These are phyloP conservation scores for Cotesia vestalis DNA, from an alignment of 1,140 invertebrate genomes.

Conservation along the genomic window DNA sequence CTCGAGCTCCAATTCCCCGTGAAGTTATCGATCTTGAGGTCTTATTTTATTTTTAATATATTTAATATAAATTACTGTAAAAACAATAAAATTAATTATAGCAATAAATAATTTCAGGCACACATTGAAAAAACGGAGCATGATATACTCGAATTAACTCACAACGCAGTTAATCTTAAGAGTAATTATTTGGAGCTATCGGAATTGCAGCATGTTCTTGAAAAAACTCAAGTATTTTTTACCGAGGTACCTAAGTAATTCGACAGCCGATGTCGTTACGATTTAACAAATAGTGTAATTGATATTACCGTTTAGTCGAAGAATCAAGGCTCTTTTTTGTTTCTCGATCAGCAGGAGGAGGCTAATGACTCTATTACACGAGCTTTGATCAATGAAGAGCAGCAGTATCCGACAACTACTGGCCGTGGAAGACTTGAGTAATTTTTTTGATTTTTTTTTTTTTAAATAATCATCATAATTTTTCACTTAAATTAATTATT, in stretches of 20 bases:
- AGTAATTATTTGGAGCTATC: conserved; percentile 93
- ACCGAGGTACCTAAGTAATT: conserved; percentile 74
- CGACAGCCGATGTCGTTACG: conserved; percentile 46
- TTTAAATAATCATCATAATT: not conserved
- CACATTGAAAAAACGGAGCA: conserved; percentile 93
- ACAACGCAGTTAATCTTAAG: conserved; percentile 92
- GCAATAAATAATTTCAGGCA: conserved; percentile 69
- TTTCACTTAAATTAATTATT: not conserved
- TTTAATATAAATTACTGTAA: not conserved
- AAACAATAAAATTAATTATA: conserved; percentile 4
- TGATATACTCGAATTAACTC: conserved; percentile 91
- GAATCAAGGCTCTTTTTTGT: conserved; percentile 61
- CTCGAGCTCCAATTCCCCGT: conserved; percentile 91
- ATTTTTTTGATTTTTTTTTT: conserved; percentile 43
- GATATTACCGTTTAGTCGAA: conserved; percentile 61
- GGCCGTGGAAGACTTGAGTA: conserved; percentile 64
- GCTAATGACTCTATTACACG: conserved; percentile 71
- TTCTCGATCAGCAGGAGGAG: conserved; percentile 70
- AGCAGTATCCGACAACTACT: conserved; percentile 46
- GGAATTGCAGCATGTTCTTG: conserved; percentile 91
- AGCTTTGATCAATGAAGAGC: conserved; percentile 66
- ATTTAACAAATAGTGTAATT: conserved; percentile 50
- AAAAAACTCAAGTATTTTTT: conserved; percentile 94
- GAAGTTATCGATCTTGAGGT: conserved; percentile 97
- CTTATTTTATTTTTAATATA: conserved; percentile 32